Base-by-base conservation (phyloP, 1,140 invertebrate genomes). In the Plutomurus gul region DNA sequence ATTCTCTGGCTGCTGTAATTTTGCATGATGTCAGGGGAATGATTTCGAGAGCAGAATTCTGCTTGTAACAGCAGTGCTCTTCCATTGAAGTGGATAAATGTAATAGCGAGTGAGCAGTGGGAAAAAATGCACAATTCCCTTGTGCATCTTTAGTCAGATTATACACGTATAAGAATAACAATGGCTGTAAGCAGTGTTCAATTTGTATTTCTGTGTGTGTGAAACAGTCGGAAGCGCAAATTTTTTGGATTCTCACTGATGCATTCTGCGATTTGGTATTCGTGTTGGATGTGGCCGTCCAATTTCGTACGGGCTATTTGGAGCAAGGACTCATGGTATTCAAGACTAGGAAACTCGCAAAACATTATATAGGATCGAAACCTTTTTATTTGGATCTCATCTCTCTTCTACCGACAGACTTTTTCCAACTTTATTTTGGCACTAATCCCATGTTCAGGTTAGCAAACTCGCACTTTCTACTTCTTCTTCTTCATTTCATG, bases 271-370 rank as follows among this genome's bases (percentile, higher is more conserved):
- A 98, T 87, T 82, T 94, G 30, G 91, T 96, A 49, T 97, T 96
- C 87, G 88, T 96, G 20, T 84, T 94, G 33, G 76, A 82, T 84
- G 92, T 98, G 60, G 89, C 91, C 22, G 93, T 97, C 40, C 96
- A 98, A 86, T 92, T 98, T 83, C 89, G 96, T 56, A 98, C 96
- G 33, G 96, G 96, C n/a, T 98, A 97, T 85, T 88, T 98, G 77
- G 95, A 98, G 86, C 95, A 97, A 86, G 96, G 96, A 13, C 89
- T 97, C 7, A 95, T 97, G 92, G 95, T 95, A 8, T 97, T 96
- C 87, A 93, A 98, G 85, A 93, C 91, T 70, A 93, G 91, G 85
- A 97, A 97, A 85, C 87, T 98, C 46, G 93, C 94, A 30, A 91
- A 91, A 60, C 95, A 97, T 85, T 98, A 98, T 87, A 87, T 96